Evolutionary conservation across 2,113 vertebrate species (phyloP), one percentile per base, ranked within the genome.

Genomic region (Pterocles gutturalis): DNA sequence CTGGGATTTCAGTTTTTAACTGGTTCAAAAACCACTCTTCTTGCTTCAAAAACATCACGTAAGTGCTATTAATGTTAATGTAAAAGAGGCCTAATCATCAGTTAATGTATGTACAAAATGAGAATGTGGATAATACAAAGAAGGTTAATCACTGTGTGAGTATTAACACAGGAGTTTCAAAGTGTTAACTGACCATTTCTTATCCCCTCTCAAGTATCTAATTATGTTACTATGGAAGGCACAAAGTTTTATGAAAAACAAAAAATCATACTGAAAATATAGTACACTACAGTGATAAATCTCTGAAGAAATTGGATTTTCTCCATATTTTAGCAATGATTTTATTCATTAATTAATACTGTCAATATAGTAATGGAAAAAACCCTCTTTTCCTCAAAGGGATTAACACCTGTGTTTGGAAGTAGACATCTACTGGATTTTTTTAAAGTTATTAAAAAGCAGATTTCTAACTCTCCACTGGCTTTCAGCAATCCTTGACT

Each of bases 41-140:
- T 99, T 93, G 99, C 99, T 93, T 99, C 99, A 51, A 99, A 99
- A 98, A 99, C 99, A 36, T 99, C 99, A 94, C 99, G 99, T 99
- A 98, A 99, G 99, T 99, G 83, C 83, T 84, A 6, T 75, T 60
- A 38, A 22, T 70, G 24, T 78, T 70, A 13, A 31, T 38, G 31
- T 66, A 54, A 25, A 64, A 83, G 10, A 69, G 41, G 13, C 19
- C 31, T 80, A 14, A 41, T 92, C 17, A 22, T 81, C 22, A 38
- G 2, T 62, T 73, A 66, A 16, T 71, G 4, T 21, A 11, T 28
- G 8, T 48, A 10, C 12, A 19, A 67, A 62, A 36, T 48, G 33
- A 87, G 28, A 66, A 46, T 12, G 28, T 36, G 38, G 16, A 6
- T 51, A 26, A 53, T 34, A 25, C 13, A n/a, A 54, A 67, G n/a